Evolutionary conservation across 2,888 invertebrate genomes (phyloP), one percentile per base, ranked within the genome.

Genomic region (Epirrhoe tristata): DNA sequence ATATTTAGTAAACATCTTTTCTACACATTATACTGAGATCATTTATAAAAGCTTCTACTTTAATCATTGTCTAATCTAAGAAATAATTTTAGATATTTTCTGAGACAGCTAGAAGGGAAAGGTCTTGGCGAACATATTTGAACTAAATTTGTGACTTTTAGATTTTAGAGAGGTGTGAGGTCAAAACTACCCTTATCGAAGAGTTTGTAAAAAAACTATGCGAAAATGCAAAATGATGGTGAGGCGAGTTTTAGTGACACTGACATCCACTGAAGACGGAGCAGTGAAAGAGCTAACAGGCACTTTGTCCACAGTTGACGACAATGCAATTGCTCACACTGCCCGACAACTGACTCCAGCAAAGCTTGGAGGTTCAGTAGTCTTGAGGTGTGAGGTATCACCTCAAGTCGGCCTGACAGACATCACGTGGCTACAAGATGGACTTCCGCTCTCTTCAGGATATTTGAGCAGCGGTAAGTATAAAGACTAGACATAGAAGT

Each of bases 351-450:
- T 93, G 67, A 87, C 81, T 8, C 92, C 93, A 1, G 90, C 91
- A 0, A 91, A 88, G 76, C 77, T 90, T 0, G 88, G 91, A 0
- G 88, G 90, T 0, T 81, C 87, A 0, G 91, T 91, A 34, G 82
- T 92, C 32, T 73, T 93, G 24, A 81, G 89, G 4, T 93, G 93
- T 73, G 93, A 92, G 63, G 77, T 89, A 12, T 90, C 93, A 0
- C 88, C 90, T 1, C 91, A 92, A 77, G 81, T 89, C 0, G 91
- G 90, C 0, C 68, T 88, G 1, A 87, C 87, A 4, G 90, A 91
- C 48, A 81, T 92, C 70, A 83, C 86, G 8, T 93, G 93, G 93
- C 78, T 93, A 16, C 93, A 93, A 71, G 92, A 93, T 73, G 90
- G 92, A 10, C 76, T 93, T 46, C 89, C 91, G 0, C 65, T 93